phyloP scores from a whole-genome alignment of 1,140 invertebrate species.

The Drosophila sp. region DNA sequence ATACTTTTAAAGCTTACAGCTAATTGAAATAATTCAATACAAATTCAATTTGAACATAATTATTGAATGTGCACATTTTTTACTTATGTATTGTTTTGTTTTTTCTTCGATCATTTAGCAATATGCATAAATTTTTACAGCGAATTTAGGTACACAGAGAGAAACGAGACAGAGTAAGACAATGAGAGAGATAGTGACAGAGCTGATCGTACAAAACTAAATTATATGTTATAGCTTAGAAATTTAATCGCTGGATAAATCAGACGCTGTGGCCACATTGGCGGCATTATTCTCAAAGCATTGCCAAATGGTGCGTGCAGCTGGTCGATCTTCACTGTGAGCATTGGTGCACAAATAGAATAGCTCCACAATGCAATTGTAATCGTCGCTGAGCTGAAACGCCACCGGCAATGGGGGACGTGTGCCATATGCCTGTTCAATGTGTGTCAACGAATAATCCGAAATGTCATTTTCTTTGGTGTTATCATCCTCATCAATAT shows the following conservation, averaged over 20 bases:
- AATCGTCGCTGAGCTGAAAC: slow-evolving; percentile 86
- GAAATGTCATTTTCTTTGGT: slow-evolving; percentile 51
- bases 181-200: background rate
- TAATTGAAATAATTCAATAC: slow-evolving; percentile 18
- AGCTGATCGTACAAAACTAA: background rate
- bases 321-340: slow-evolving; percentile 87
- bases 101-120: background rate
- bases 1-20: slow-evolving; percentile 10
- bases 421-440: slow-evolving; percentile 85
- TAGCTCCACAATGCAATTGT: slow-evolving; percentile 88
- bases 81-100: background rate
- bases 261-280: slow-evolving; percentile 17
- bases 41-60: slow-evolving; percentile 3
- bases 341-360: slow-evolving; percentile 90
- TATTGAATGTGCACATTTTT: slow-evolving; percentile 11
- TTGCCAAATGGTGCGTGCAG: slow-evolving; percentile 85
- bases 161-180: background rate
- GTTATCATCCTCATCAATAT: slow-evolving; percentile 43
- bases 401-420: slow-evolving; percentile 89
- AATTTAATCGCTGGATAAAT: slow-evolving; percentile 35
- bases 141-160: slow-evolving; percentile 22
- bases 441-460: slow-evolving; percentile 31
- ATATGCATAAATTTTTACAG: slow-evolving; percentile 1
- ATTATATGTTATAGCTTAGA: too few relatives aligned
- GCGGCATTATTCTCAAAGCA: slow-evolving; percentile 66